Evolutionary conservation across 2,113 vertebrate genomes (phyloP).

Genomic region (Rhinopomastus cyanomelas): DNA sequence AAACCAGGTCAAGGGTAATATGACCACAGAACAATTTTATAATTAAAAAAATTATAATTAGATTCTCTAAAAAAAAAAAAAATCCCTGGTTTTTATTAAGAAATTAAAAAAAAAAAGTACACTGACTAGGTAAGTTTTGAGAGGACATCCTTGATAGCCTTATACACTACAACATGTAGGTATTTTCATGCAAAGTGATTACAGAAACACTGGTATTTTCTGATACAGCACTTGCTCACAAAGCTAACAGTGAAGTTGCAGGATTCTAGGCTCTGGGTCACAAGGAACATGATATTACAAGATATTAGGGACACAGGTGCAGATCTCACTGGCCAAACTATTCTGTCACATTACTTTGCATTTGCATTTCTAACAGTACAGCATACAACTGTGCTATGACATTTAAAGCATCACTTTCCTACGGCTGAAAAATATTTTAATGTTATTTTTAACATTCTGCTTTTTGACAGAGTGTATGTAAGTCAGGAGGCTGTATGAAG

Average conservation of each 20-base stretch:
- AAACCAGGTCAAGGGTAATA: conserved; percentile 55
- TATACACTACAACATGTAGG: background rate
- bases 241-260: background rate
- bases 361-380: background rate
- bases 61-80: background rate
- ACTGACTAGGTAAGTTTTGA: background rate
- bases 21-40: conserved; percentile 49
- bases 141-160: conserved; percentile 24
- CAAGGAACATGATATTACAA: background rate
- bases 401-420: background rate
- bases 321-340: background rate
- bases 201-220: background rate
- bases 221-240: background rate
- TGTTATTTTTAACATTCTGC: background rate
- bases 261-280: background rate
- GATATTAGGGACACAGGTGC: background rate
- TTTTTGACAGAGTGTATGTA: too few relatives aligned
- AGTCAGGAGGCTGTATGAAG: background rate
- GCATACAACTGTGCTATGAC: accelerated
- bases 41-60: conserved; percentile 65
- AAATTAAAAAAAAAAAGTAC: conserved; percentile 15
- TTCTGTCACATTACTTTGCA: background rate
- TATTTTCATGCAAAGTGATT: background rate
- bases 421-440: background rate
- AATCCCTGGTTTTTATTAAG: background rate